phyloP scores from a whole-genome alignment of 2,797 vertebrate species.

The Miichthys miiuy region DNA sequence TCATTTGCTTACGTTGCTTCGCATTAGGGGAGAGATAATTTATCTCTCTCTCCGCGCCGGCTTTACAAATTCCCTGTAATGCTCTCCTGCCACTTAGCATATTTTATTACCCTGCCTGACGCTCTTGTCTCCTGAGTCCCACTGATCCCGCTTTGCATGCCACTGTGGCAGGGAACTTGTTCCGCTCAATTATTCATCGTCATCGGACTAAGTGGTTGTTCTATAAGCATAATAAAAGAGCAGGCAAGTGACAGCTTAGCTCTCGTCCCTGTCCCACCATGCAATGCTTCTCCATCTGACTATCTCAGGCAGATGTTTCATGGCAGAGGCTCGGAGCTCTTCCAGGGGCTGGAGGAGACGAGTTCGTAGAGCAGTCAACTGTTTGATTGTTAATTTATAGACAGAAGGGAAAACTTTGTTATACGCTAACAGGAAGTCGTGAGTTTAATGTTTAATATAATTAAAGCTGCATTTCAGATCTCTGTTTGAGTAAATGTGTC shows the following conservation, averaged over 20 bases:
- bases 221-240: conserved; percentile 85
- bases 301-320: conserved; percentile 64
- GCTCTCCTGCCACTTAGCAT: conserved; percentile 89
- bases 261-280: conserved; percentile 66
- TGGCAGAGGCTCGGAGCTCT: conserved; percentile 44
- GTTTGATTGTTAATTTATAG: conserved; percentile 30
- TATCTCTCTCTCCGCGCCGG: conserved; percentile 82
- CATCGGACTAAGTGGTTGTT: conserved; percentile 88
- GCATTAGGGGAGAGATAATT: conserved; percentile 88
- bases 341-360: conserved; percentile 17
- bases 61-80: conserved; percentile 80
- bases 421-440: neutral
- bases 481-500: neutral
- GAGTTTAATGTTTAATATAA: conserved; percentile 13
- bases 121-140: conserved; percentile 80
- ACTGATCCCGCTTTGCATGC: conserved; percentile 83
- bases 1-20: conserved; percentile 90
- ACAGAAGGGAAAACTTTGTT: conserved; percentile 19
- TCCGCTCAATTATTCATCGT: conserved; percentile 90
- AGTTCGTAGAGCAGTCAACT: conserved; percentile 22
- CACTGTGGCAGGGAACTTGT: conserved; percentile 83
- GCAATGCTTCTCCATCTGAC: conserved; percentile 59
- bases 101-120: conserved; percentile 87
- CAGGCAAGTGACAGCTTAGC: conserved; percentile 79
- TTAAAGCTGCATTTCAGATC: neutral